Conservation (phyloP, 2,797 vertebrate species). For the Paratrypauchen microcephalus region DNA sequence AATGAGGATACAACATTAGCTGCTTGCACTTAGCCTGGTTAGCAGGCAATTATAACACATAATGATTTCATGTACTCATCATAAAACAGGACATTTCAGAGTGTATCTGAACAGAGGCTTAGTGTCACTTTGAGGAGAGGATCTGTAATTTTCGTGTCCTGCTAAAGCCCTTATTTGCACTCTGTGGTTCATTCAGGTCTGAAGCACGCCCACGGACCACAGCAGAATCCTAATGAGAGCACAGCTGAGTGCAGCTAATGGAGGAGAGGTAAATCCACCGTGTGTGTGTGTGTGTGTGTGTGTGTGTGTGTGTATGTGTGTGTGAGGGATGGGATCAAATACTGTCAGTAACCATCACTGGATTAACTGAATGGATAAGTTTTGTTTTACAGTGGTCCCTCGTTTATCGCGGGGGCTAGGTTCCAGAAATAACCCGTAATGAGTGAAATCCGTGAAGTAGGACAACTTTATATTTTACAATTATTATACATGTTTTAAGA, state of each 20-base stretch:
- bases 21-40: not conserved
- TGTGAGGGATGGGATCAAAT: not conserved
- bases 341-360: slow-evolving; percentile 1
- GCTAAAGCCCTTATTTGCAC: slow-evolving; percentile 21
- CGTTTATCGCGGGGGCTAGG: too few species aligned
- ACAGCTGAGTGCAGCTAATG: not conserved
- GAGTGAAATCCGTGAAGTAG: too few species aligned
- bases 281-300: not conserved
- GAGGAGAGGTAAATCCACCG: not conserved
- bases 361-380: too few species aligned
- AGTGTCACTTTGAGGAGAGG: slow-evolving; percentile 13
- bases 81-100: not conserved
- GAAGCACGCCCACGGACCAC: slow-evolving; percentile 19
- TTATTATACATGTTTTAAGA: too few species aligned
- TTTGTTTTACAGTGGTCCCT: too few species aligned
- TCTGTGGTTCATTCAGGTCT: slow-evolving; percentile 22
- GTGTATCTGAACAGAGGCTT: slow-evolving; percentile 26
- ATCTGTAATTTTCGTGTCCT: slow-evolving; percentile 16
- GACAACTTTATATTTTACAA: too few species aligned
- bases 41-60: not conserved
- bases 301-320: too few species aligned
- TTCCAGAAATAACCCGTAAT: too few species aligned
- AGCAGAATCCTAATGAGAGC: slow-evolving; percentile 13
- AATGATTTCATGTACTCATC: not conserved
- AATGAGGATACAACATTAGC: not conserved